Percentiles rank a stretch among this genome's conserved stretches.
Evolutionary conservation across 2,888 invertebrate species (phyloP).

Genomic region (Napeogenes sylphis): DNA sequence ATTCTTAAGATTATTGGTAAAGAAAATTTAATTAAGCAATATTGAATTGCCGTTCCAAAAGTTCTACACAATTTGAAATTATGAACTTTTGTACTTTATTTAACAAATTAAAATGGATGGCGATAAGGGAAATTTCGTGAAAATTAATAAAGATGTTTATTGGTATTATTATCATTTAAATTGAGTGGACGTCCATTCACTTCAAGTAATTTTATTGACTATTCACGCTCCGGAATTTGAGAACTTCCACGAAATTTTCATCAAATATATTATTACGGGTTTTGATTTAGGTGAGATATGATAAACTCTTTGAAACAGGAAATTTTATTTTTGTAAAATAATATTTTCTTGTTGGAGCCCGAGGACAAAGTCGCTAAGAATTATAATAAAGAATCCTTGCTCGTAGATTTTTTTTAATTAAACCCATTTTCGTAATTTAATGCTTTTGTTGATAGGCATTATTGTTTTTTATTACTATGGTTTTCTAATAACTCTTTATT

Average conservation of each 20-base stretch:
- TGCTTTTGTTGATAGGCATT: too few species aligned
- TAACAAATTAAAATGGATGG: conserved; percentile 5
- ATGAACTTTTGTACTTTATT: neutral
- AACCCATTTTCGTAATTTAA: too few species aligned
- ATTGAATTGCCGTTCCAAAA: neutral
- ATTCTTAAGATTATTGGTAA: neutral
- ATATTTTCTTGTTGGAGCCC: neutral
- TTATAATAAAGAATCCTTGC: too few species aligned
- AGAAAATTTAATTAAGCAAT: conserved; percentile 2
- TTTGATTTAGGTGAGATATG: neutral
- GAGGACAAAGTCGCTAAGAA: too few species aligned
- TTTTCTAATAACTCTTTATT: too few species aligned
- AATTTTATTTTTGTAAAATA: neutral
- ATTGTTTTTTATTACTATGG: too few species aligned
- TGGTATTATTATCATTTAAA: conserved; percentile 30
- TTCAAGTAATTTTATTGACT: conserved; percentile 27
- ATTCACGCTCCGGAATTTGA: conserved; percentile 1
- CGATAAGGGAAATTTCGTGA: neutral
- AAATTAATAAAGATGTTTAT: conserved; percentile 31
- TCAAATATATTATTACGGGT: neutral
- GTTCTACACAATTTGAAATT: neutral
- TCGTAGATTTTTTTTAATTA: too few species aligned
- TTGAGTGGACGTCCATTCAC: conserved; percentile 20
- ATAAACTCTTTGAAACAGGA: too few species aligned
- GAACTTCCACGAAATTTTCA: neutral